phyloP scores from a whole-genome alignment of 2,797 vertebrate genomes.

The Chrosomus eos region DNA sequence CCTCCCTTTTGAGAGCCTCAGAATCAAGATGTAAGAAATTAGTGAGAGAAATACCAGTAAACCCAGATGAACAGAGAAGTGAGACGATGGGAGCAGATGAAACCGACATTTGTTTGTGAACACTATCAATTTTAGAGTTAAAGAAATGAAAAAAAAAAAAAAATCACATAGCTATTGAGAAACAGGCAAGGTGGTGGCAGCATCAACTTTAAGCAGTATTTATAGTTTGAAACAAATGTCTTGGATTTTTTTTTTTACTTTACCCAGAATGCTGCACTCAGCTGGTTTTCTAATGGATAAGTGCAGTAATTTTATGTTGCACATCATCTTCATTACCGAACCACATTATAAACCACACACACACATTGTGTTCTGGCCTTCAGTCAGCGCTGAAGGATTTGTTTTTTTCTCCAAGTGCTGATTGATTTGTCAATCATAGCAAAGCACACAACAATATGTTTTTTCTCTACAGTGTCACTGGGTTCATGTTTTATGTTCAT shows the following conservation, averaged over 20 bases:
- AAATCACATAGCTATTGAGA: too few relatives aligned
- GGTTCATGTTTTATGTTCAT: background rate
- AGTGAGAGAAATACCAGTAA: too few relatives aligned
- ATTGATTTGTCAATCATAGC: conserved; percentile 28
- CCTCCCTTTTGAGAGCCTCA: too few relatives aligned
- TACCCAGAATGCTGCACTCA: conserved; percentile 25
- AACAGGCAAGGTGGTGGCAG: too few relatives aligned
- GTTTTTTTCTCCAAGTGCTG: conserved; percentile 2
- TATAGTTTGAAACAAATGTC: too few relatives aligned
- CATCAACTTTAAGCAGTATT: too few relatives aligned
- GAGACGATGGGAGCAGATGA: too few relatives aligned
- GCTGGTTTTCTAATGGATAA: conserved; percentile 25
- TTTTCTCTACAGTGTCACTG: background rate
- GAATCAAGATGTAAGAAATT: too few relatives aligned
- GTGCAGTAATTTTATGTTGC: background rate
- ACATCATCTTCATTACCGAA: conserved; percentile 13
- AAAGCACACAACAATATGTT: background rate
- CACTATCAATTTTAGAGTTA: too few relatives aligned
- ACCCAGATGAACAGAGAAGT: too few relatives aligned
- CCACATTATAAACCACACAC: background rate
- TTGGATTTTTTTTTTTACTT: background rate
- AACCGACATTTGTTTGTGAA: too few relatives aligned
- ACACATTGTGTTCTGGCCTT: conserved; percentile 7
- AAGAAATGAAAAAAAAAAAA: too few relatives aligned
- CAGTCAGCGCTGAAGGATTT: conserved; percentile 29